These are phyloP conservation scores for Artemisiospiza belli DNA, from an alignment of 2,113 vertebrate species.

Conservation along the genomic window DNA sequence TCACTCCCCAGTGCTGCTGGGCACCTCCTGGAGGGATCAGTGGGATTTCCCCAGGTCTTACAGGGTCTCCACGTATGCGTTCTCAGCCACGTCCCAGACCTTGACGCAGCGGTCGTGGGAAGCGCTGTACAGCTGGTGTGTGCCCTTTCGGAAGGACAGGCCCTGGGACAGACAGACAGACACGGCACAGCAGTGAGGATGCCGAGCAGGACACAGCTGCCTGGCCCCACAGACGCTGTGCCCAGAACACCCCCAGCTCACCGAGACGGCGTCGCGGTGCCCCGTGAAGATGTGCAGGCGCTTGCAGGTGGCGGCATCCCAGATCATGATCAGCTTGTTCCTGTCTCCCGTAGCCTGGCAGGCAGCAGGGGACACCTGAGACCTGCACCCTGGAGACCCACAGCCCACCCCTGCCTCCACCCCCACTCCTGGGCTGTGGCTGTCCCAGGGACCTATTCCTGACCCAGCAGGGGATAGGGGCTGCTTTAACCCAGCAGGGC, in stretches of 20 bases:
- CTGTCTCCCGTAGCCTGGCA: slow-evolving; percentile 90
- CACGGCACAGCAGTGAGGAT: accelerated
- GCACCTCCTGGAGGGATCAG: not conserved
- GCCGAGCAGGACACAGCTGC: accelerated
- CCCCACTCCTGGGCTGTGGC: not conserved
- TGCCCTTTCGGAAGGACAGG: slow-evolving; percentile 90
- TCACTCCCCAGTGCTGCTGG: not conserved
- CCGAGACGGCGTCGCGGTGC: slow-evolving; percentile 88
- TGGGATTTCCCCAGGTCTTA: slow-evolving; percentile 65
- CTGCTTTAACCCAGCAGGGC: not conserved
- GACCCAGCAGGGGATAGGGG: not conserved
- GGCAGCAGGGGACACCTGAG: not conserved
- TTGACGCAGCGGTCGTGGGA: slow-evolving; percentile 93
- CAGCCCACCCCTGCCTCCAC: not conserved
- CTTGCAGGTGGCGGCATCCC: slow-evolving; percentile 87
- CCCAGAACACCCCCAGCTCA: not conserved
- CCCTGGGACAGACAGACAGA: slow-evolving; percentile 68
- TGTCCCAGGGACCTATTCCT: not conserved
- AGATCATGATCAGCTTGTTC: slow-evolving; percentile 93
- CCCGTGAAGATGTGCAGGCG: slow-evolving; percentile 90
- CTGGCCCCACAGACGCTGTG: accelerated
- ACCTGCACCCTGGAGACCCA: not conserved
- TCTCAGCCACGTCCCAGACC: slow-evolving; percentile 96
- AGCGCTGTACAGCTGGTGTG: slow-evolving; percentile 91
- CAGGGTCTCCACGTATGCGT: slow-evolving; percentile 94